Conservation (phyloP, 2,797 vertebrate species). For the Rachycentron canadum region DNA sequence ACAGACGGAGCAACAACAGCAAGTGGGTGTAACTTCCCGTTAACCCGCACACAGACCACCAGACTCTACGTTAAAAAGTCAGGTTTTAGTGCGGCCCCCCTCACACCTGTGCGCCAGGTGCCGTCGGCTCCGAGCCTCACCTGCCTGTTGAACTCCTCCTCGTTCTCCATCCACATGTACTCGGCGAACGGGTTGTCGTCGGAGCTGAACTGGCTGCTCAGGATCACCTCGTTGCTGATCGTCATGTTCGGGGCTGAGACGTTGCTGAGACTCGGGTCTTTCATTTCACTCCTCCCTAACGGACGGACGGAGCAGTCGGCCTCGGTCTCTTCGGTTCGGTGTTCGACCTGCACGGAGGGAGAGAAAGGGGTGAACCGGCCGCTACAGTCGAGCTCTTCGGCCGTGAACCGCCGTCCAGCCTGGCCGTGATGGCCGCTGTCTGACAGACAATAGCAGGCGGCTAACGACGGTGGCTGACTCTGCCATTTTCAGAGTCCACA, state of each 20-base stretch:
- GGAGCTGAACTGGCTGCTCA: conserved; percentile 86
- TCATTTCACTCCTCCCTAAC: conserved; percentile 78
- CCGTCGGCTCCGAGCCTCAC: conserved; percentile 62
- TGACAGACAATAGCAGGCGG: conserved; percentile 18
- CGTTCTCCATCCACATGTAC: conserved; percentile 97
- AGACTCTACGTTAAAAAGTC: no score
- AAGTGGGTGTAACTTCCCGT: no score
- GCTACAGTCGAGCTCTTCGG: neutral
- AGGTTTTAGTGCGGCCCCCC: no score
- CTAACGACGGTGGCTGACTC: neutral
- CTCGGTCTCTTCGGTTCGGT: neutral
- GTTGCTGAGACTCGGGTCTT: conserved; percentile 90
- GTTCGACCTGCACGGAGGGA: neutral
- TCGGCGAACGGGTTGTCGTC: conserved; percentile 94
- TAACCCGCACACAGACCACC: no score
- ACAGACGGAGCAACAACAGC: no score
- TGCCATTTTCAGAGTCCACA: neutral
- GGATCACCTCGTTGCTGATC: conserved; percentile 87
- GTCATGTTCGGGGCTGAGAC: conserved; percentile 82
- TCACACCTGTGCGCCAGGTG: neutral
- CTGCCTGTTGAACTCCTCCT: conserved; percentile 95
- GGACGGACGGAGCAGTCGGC: neutral
- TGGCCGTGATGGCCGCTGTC: conserved; percentile 42
- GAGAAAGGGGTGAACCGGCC: neutral
- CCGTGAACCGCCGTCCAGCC: neutral